A percentile compares a stretch with the other conserved stretches of the same genome.
phyloP scores from a whole-genome alignment of 2,113 vertebrate genomes.

The Podilymbus podiceps region DNA sequence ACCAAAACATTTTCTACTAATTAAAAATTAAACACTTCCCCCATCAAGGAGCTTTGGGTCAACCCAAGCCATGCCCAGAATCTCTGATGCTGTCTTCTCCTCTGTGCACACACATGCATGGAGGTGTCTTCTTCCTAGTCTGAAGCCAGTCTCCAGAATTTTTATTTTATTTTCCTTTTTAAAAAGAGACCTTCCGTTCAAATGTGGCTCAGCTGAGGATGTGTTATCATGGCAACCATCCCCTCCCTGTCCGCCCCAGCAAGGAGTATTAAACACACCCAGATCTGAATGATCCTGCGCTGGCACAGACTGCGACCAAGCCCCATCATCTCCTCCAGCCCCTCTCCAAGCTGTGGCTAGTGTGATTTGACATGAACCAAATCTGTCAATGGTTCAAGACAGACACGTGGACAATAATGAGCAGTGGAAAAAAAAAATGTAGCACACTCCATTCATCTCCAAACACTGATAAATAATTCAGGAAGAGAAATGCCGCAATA shows the following conservation, averaged over 20 bases:
- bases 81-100: accelerated
- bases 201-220: background rate
- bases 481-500: constrained; percentile 70
- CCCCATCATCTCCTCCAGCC: background rate
- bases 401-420: constrained; percentile 66
- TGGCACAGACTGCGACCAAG: background rate
- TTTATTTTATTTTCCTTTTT: background rate
- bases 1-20: background rate
- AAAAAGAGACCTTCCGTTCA: background rate
- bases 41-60: background rate
- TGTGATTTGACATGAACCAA: constrained; percentile 60
- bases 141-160: background rate
- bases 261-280: background rate
- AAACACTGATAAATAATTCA: constrained; percentile 77
- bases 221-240: background rate
- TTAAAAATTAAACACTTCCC: background rate
- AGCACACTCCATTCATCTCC: constrained; percentile 66
- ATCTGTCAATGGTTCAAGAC: constrained; percentile 69
- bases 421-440: constrained; percentile 22
- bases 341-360: background rate
- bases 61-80: background rate
- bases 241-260: background rate
- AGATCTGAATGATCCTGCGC: background rate
- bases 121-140: background rate
- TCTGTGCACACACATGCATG: accelerated